phyloP scores from a whole-genome alignment of 2,113 vertebrate species.

The human region DNA sequence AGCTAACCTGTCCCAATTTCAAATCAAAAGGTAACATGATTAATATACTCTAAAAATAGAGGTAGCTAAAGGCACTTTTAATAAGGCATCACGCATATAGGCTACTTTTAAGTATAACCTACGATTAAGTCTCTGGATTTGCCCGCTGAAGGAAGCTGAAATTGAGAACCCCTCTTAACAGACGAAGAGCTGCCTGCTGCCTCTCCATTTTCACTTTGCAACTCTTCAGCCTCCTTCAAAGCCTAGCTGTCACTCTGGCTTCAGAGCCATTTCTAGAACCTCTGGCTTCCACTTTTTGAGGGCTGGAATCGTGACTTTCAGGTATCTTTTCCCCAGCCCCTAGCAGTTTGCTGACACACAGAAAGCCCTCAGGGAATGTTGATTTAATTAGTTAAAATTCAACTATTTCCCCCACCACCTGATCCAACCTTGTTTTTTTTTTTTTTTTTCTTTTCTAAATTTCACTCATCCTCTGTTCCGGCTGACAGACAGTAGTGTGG shows the following conservation, averaged over 20 bases:
- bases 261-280: not conserved
- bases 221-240: accelerated
- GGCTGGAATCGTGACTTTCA: not conserved
- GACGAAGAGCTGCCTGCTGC: not conserved
- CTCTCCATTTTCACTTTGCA: accelerated
- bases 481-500: not conserved
- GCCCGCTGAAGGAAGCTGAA: not conserved
- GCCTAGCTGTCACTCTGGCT: not conserved
- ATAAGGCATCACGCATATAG: not conserved
- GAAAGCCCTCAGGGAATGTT: accelerated
- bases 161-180: accelerated
- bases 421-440: no score
- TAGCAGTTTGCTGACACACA: accelerated
- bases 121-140: conserved; percentile 19
- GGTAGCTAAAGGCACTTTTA: not conserved
- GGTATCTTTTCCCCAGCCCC: no score
- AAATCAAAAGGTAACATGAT: conserved; percentile 32
- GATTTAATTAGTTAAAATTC: not conserved
- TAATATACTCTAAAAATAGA: conserved; percentile 67
- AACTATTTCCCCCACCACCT: accelerated
- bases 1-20: conserved; percentile 29
- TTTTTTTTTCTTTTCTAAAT: not conserved
- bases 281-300: not conserved
- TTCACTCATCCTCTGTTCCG: not conserved
- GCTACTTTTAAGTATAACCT: not conserved